phyloP scores from a whole-genome alignment of 2,113 vertebrate species.

The Atherinomorus stipes region DNA sequence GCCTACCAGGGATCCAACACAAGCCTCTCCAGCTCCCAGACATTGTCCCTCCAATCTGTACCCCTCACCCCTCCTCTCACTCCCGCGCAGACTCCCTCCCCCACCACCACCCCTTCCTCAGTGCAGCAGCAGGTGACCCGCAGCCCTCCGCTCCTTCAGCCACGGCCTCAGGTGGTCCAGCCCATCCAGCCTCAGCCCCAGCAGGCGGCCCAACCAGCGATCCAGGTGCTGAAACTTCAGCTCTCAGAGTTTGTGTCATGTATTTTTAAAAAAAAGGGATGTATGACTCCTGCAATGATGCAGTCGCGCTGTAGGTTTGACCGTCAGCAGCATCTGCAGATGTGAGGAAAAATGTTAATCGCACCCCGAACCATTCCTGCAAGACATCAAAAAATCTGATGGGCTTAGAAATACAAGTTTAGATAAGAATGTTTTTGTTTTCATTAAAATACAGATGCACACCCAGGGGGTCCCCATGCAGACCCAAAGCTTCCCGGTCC shows the following conservation, averaged over 20 bases:
- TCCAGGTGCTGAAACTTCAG: constrained; percentile 62
- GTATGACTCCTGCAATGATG: too few relatives aligned
- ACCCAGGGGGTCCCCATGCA: constrained; percentile 78
- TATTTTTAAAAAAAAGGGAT: too few relatives aligned
- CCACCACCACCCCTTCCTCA: constrained; percentile 20
- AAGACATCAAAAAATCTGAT: too few relatives aligned
- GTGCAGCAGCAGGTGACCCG: constrained; percentile 75
- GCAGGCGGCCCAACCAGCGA: constrained; percentile 65
- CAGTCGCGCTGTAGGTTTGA: too few relatives aligned
- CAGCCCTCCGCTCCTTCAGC: constrained; percentile 88
- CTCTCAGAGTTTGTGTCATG: too few relatives aligned
- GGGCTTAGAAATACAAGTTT: too few relatives aligned
- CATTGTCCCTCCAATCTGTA: constrained; percentile 70
- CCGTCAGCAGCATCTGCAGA: too few relatives aligned
- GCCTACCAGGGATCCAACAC: constrained; percentile 60
- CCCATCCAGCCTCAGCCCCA: constrained; percentile 77
- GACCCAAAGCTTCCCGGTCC: constrained; percentile 83
- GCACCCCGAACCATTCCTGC: too few relatives aligned
- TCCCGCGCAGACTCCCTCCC: constrained; percentile 68
- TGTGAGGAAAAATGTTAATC: too few relatives aligned
- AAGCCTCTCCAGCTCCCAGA: constrained; percentile 76
- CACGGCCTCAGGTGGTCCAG: constrained; percentile 83
- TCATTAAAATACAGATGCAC: constrained; percentile 63
- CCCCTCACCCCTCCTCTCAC: constrained; percentile 78
- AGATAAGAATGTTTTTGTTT: background rate